These are phyloP conservation scores for Branchellion lobata DNA, from an alignment of 2,888 invertebrate genomes.

Conservation along the genomic window DNA sequence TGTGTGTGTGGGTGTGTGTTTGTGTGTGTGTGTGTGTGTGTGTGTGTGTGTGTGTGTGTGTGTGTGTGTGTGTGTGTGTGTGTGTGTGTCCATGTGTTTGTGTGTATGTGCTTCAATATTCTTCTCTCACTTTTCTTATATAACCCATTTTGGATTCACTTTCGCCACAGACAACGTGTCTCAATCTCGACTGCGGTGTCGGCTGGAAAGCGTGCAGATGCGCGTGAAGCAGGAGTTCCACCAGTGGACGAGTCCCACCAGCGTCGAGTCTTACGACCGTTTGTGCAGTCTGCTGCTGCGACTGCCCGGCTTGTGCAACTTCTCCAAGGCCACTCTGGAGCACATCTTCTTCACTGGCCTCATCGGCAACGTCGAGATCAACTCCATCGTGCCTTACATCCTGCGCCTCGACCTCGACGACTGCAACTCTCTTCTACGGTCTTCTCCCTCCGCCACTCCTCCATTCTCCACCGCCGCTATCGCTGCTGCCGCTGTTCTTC, in stretches of 20 bases:
- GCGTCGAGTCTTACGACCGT: constrained; percentile 74
- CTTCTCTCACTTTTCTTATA: no score
- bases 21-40: no score
- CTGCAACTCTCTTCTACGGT: constrained; percentile 51
- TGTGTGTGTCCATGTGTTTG: no score
- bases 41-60: background rate
- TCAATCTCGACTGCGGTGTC: constrained; percentile 56
- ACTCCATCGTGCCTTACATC: constrained; percentile 88
- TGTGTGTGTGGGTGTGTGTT: no score
- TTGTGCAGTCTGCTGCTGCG: constrained; percentile 80
- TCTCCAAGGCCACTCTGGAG: constrained; percentile 80
- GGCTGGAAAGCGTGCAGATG: constrained; percentile 69
- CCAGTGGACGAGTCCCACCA: no score
- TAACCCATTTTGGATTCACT: no score
- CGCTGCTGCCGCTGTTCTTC: background rate
- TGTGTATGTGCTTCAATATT: no score
- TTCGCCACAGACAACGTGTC: constrained; percentile 9
- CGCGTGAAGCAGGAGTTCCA: constrained; percentile 68
- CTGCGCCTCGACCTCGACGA: constrained; percentile 68
- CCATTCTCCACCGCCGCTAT: background rate
- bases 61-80: background rate
- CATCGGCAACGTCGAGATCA: constrained; percentile 89
- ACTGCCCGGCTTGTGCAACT: constrained; percentile 61
- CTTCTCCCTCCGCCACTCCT: background rate
- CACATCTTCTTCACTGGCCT: constrained; percentile 90